Conservation (phyloP, 2,113 vertebrate genomes). For the Rhea pennata region DNA sequence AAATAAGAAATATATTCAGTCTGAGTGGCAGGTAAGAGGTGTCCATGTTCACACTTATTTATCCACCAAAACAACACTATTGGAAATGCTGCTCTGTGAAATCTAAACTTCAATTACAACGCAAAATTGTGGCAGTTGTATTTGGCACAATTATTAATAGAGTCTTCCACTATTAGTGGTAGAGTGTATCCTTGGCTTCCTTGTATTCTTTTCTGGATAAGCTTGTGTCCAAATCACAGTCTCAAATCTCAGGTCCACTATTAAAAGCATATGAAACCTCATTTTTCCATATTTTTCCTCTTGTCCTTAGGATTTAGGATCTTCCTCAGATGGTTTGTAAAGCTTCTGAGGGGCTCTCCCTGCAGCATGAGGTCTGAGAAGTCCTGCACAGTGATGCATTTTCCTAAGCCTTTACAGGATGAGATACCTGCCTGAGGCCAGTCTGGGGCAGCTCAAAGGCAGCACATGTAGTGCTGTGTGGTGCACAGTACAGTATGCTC, state of each 20-base stretch:
- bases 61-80: not conserved
- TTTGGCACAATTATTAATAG: not conserved
- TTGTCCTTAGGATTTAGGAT: not conserved
- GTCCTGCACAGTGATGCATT: not conserved
- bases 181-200: not conserved
- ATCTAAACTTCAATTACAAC: not conserved
- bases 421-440: not conserved
- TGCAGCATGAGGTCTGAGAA: not conserved
- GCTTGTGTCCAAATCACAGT: not conserved
- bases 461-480: not conserved
- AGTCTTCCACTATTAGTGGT: not conserved
- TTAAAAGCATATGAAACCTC: not conserved
- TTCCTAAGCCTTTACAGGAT: not conserved
- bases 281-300: not conserved
- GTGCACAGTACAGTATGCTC: too few species aligned
- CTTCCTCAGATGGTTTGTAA: not conserved
- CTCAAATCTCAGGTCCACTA: not conserved
- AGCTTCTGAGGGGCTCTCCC: not conserved
- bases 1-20: not conserved
- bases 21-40: not conserved
- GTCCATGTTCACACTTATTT: not conserved
- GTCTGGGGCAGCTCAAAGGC: not conserved
- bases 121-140: not conserved
- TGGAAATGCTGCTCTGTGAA: not conserved
- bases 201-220: not conserved